Conservation (phyloP, 2,888 invertebrate genomes). For the Coenonympha arcania region DNA sequence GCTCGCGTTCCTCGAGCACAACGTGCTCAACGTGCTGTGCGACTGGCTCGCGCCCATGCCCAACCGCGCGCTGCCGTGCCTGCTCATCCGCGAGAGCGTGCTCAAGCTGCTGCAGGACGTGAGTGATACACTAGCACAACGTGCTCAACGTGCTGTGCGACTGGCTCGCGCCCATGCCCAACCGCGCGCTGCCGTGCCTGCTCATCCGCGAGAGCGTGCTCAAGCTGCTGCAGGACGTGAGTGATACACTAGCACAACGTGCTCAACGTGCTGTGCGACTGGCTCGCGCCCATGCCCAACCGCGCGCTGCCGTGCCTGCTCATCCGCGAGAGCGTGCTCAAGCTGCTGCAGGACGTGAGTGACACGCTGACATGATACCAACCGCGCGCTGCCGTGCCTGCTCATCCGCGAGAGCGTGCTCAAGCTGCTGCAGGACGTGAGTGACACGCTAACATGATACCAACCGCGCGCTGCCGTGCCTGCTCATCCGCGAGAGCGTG, state of each 20-base stretch:
- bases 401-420: too few species aligned
- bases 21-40: conserved; percentile 89
- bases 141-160: conserved; percentile 92
- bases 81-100: conserved; percentile 92
- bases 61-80: conserved; percentile 94
- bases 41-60: conserved; percentile 99
- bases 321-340: conserved; percentile 90
- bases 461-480: conserved; percentile 94
- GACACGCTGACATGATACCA: too few species aligned
- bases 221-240: conserved; percentile 83
- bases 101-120: conserved; percentile 85
- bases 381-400: neutral
- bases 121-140: conserved; percentile 92
- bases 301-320: conserved; percentile 95
- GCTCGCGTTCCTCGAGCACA: conserved; percentile 96
- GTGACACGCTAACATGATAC: conserved; percentile 97
- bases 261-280: conserved; percentile 91
- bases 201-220: conserved; percentile 92
- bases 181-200: conserved; percentile 94
- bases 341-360: conserved; percentile 83
- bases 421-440: too few species aligned
- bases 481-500: conserved; percentile 92
- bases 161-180: conserved; percentile 99
- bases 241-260: conserved; percentile 96
- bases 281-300: conserved; percentile 99